A percentile compares a stretch with the other conserved stretches of the same genome.
Evolutionary conservation across 2,797 vertebrate species (phyloP).

Genomic region (Gallirallus australis): DNA sequence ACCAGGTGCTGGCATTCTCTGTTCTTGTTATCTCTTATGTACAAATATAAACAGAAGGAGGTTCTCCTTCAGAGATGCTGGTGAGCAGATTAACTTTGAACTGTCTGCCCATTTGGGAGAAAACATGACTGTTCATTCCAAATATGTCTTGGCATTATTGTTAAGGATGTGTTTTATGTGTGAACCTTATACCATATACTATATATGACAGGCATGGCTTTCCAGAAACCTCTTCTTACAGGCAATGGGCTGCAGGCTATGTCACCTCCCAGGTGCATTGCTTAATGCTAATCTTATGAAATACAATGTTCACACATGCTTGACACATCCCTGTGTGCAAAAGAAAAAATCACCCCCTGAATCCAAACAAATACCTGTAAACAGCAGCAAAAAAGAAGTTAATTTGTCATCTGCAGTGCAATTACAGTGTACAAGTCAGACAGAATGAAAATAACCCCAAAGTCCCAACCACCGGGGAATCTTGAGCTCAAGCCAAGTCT

Average conservation of each 20-base stretch:
- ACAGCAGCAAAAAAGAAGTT: not conserved
- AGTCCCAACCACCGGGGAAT: conserved; percentile 5
- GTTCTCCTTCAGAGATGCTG: conserved; percentile 14
- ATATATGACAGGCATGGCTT: not conserved
- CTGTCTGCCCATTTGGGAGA: not conserved
- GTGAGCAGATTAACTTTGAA: conserved; percentile 43
- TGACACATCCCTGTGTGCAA: not conserved
- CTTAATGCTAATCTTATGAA: conserved; percentile 41
- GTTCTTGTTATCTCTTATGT: conserved; percentile 4
- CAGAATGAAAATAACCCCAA: conserved; percentile 4
- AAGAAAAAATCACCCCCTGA: not conserved
- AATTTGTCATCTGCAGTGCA: conserved; percentile 31
- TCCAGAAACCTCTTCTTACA: conserved; percentile 11
- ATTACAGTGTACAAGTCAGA: not conserved
- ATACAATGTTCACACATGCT: conserved; percentile 19
- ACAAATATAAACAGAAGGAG: conserved; percentile 43
- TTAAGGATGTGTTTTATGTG: conserved; percentile 26
- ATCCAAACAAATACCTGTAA: conserved; percentile 37
- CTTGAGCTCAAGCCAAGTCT: conserved; percentile 27
- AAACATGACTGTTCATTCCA: conserved; percentile 15
- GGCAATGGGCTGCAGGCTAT: conserved; percentile 20
- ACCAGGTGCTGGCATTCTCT: conserved; percentile 48
- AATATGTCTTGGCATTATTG: conserved; percentile 11
- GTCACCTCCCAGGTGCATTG: conserved; percentile 44
- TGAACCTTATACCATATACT: conserved; percentile 18